Evolutionary conservation across 2,888 invertebrate species (phyloP), one percentile per base, ranked within the genome.

Genomic region (Stenchaetothrips biformis): DNA sequence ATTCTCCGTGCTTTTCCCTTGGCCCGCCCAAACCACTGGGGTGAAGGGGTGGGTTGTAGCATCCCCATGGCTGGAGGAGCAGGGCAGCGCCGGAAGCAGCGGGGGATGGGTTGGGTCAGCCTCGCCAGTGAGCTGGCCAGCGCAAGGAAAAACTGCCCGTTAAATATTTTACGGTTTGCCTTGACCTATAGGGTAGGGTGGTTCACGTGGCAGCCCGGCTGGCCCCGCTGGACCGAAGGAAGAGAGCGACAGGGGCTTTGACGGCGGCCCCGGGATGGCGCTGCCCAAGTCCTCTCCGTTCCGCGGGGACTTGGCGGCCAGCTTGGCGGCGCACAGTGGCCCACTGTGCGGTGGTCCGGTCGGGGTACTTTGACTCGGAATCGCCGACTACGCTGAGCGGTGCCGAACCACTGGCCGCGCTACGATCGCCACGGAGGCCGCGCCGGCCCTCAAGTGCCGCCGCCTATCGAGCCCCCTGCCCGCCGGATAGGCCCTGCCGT

Each of bases 131-230:
- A 37, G 37, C 37, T 37, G 37, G 37, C 37, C 37, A 37, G 37
- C 37, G 37, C 37, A 53, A 59, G 18, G 18, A 18, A 59, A 59
- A 59, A 59, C 18, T 13, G 59, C 59, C 59, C 59, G 59, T 59
- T 59, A 59, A 59, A 59, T 59, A 59, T 59, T 59, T 59, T 59
- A 59, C 59, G 59, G 59, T 59, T 59, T 13, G 59, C 59, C 59
- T 59, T 59, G 59, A 59, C 59, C 59, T 59, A 18, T 59, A 18
- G 18, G 59, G 16, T 59, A 18, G 18, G 59, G 16, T 13, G 18
- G 18, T 18, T 59, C 59, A 13, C 59, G 16, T 37, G 37, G 37
- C 59, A 16, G 18, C 13, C 18, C 59, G 4, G 59, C 16, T 59
- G 59, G 59, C 7, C 18, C 59, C 18, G 59, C 18, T 18, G 59